phyloP scores from a whole-genome alignment of 2,113 vertebrate species.

The Acanthochromis polyacanthus region DNA sequence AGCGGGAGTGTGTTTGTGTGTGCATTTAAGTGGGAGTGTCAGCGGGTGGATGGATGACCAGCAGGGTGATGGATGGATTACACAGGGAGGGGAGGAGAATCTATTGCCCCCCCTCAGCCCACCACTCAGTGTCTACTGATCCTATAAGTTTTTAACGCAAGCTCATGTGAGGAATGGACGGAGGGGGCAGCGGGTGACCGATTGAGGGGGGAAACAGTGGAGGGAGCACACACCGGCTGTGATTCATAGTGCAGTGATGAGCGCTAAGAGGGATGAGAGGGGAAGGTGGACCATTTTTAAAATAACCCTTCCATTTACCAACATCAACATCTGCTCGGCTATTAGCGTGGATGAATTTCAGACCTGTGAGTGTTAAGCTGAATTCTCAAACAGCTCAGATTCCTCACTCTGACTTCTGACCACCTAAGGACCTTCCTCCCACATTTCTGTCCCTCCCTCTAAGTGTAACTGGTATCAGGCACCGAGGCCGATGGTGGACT shows the following conservation, averaged over 20 bases:
- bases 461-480: too few relatives aligned
- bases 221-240: constrained; percentile 18
- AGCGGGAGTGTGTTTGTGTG: constrained; percentile 38
- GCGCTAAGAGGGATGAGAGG: constrained; percentile 14
- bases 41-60: constrained; percentile 50
- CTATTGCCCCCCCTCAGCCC: constrained; percentile 22
- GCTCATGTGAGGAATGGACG: constrained; percentile 58
- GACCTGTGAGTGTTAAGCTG: constrained; percentile 12
- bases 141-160: constrained; percentile 45
- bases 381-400: constrained; percentile 48
- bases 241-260: constrained; percentile 47
- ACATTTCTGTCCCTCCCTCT: too few relatives aligned
- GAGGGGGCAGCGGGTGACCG: constrained; percentile 37
- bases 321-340: constrained; percentile 38
- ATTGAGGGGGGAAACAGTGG: constrained; percentile 29
- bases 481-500: neutral
- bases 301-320: constrained; percentile 48
- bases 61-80: constrained; percentile 63
- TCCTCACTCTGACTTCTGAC: constrained; percentile 24
- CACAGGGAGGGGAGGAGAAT: constrained; percentile 20
- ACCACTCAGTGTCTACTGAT: constrained; percentile 48
- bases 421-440: too few relatives aligned
- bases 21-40: constrained; percentile 49
- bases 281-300: constrained; percentile 23
- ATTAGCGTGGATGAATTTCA: constrained; percentile 19